A percentile compares a stretch with the other conserved stretches of the same genome.
Conservation (phyloP, 2,113 vertebrate species). For the Jaculus jaculus region DNA sequence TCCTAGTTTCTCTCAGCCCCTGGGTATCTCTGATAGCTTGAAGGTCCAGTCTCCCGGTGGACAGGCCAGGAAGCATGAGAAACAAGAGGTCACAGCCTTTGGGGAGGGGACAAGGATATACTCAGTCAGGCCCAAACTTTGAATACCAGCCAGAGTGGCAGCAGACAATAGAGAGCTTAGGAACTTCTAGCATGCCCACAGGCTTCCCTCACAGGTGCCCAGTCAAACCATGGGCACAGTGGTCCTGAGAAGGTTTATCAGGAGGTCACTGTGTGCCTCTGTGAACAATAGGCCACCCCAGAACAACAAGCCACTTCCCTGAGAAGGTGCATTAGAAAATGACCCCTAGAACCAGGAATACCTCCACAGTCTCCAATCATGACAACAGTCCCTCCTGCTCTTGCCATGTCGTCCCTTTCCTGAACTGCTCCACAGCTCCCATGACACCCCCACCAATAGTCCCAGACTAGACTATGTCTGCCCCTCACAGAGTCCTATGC, state of each 20-base stretch:
- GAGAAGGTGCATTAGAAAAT: not conserved
- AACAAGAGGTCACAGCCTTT: not conserved
- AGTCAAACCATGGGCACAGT: no score
- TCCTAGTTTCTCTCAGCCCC: not conserved
- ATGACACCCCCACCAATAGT: no score
- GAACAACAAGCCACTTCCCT: not conserved
- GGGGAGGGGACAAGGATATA: not conserved
- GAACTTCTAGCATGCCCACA: not conserved
- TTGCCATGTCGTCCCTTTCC: no score
- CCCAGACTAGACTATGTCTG: not conserved
- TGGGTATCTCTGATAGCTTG: not conserved
- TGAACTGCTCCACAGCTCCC: no score
- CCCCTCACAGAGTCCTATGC: not conserved
- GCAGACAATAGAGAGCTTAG: not conserved
- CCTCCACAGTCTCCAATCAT: not conserved
- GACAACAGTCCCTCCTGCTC: not conserved
- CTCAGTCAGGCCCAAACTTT: not conserved
- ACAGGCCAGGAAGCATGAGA: not conserved
- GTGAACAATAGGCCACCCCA: not conserved
- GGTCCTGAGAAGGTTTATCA: accelerated
- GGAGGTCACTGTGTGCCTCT: accelerated
- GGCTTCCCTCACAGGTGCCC: not conserved
- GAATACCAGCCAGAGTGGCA: not conserved
- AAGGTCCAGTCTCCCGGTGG: no score
- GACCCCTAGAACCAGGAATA: not conserved